Conservation (phyloP, 92 coral and sea anemone genomes). For the Zoanthus solanderi region DNA sequence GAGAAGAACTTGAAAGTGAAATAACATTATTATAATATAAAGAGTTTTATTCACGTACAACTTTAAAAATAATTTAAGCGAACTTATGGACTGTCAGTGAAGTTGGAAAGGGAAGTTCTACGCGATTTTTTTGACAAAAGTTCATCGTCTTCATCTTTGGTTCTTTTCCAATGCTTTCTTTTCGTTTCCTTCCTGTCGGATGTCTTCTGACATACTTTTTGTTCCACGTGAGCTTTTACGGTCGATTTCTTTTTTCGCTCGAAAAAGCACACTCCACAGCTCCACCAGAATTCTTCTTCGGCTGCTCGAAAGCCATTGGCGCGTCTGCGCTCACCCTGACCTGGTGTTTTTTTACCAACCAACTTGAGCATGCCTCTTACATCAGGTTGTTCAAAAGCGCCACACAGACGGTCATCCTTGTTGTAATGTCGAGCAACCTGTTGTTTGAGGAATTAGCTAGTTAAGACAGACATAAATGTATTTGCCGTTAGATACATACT, state of each 20-base stretch:
- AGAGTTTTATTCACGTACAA: background rate
- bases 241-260: slow-evolving; percentile 71
- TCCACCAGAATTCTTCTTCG: slow-evolving; percentile 61
- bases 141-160: slow-evolving; percentile 1
- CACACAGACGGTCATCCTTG: slow-evolving; percentile 65
- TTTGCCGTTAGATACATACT: no score
- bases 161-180: slow-evolving; percentile 1
- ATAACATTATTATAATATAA: no score
- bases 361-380: slow-evolving; percentile 76
- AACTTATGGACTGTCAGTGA: background rate
- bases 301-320: slow-evolving; percentile 49
- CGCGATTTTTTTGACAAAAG: background rate
- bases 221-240: slow-evolving; percentile 61
- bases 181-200: slow-evolving; percentile 33
- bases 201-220: slow-evolving; percentile 60
- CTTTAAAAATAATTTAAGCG: background rate
- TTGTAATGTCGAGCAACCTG: slow-evolving; percentile 74
- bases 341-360: slow-evolving; percentile 59
- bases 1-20: no score
- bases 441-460: background rate
- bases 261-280: slow-evolving; percentile 67
- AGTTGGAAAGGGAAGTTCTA: background rate
- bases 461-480: background rate
- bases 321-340: slow-evolving; percentile 47
- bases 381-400: slow-evolving; percentile 82